Evolutionary conservation across 1,140 invertebrate genomes (phyloP), one percentile per base, ranked within the genome.

Genomic region (Halictus rubicundus): DNA sequence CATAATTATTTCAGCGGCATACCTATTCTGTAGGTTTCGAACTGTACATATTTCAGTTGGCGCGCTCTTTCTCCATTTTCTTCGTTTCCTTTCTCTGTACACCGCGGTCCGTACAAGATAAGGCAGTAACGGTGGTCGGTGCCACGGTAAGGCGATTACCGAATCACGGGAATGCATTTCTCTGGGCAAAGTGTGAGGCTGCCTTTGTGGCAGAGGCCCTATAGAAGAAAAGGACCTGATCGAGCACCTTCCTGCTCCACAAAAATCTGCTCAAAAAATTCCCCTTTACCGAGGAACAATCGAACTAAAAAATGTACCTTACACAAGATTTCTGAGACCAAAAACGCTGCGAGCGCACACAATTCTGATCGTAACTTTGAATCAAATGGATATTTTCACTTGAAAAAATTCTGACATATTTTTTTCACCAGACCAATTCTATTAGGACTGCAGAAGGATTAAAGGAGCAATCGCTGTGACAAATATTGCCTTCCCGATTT

Each of bases 141-240:
- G 68, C 21, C 46, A 9, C 69, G 66, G 65, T 84, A 84, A 85
- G 83, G 70, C 77, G 83, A 85, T 85, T 85, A 85, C 78, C 71
- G 72, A 80, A 84, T 82, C 64, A 52, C 60, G 74, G 66, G 77
- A 80, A 85, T 82, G 77, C 81, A 79, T 79, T 74, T 49, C 70
- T 37, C 61, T 70, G 74, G 76, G 64, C 69, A 65, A 72, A 72
- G 63, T 75, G 61, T 60, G 46, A n/a, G 42, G 54, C 46, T 19
- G 32, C 23, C 39, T 37, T 74, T 74, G 69, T 46, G 52, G 14
- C 9, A 16, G 12, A 37, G 59, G 39, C 25, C 25, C 12, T 7
- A 0, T 0, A 61, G 70, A 74, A 66, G 60, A 65, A 78, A 78
- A 27, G 60, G 32, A 32, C 0, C 25, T 27, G 16, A 37, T 46